phyloP scores from a whole-genome alignment of 2,797 vertebrate species.

The Oryzias dopingdopingensis region DNA sequence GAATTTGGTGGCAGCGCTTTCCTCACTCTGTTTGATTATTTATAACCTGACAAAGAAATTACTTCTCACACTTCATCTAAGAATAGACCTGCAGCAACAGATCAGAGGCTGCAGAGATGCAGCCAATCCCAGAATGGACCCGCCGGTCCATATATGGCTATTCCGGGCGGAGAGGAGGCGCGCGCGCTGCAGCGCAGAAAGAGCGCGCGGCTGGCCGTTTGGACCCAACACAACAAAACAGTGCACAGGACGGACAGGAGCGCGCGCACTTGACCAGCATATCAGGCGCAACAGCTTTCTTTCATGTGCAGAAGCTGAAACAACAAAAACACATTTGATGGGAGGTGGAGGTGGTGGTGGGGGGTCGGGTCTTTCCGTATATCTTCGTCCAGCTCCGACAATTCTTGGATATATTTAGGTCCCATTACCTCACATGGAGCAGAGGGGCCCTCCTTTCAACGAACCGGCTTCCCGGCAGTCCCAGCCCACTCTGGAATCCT shows the following conservation, averaged over 20 bases:
- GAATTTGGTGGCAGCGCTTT: too few relatives aligned
- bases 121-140: slow-evolving; percentile 65
- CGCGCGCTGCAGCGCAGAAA: slow-evolving; percentile 7
- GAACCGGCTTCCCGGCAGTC: slow-evolving; percentile 69
- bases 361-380: slow-evolving; percentile 7
- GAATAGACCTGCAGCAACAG: slow-evolving; percentile 63
- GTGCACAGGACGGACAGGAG: slow-evolving; percentile 1
- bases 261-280: too few relatives aligned
- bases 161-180: slow-evolving; percentile 60
- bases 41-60: slow-evolving; percentile 20
- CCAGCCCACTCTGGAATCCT: slow-evolving; percentile 43
- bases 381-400: slow-evolving; percentile 1
- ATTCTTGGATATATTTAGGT: slow-evolving; percentile 55
- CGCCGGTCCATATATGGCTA: slow-evolving; percentile 73
- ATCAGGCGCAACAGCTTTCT: too few relatives aligned
- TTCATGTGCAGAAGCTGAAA: too few relatives aligned
- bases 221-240: slow-evolving; percentile 54
- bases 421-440: slow-evolving; percentile 51
- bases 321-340: too few relatives aligned
- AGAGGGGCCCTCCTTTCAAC: slow-evolving; percentile 15
- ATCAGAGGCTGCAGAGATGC: slow-evolving; percentile 45
- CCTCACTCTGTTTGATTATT: slow-evolving; percentile 3
- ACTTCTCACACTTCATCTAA: slow-evolving; percentile 38
- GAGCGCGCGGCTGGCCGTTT: slow-evolving; percentile 32
- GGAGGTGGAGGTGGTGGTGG: too few relatives aligned